Evolutionary conservation across 1,140 invertebrate species (phyloP), one percentile per base, ranked within the genome.

Genomic region (Anoplolepis gracilipes): DNA sequence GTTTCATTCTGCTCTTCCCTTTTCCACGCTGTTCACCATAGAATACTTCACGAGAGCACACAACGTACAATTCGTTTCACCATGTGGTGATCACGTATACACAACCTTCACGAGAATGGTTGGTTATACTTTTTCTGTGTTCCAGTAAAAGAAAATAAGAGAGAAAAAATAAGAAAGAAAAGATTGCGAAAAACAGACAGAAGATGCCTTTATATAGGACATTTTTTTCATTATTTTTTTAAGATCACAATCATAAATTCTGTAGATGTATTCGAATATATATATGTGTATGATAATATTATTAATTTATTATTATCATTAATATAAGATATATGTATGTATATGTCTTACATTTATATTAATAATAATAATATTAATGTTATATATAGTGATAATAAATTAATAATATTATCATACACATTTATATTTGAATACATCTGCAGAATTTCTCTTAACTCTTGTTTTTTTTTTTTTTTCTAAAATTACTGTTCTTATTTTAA

Each of bases 21-120:
- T 46, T 36, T 1, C n/a, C 16, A n/a, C n/a, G 11, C 61, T 7
- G 22, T 39, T 46, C 22, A 5, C 25, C 55, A 30, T 65, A 53
- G 19, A 22, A 36, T 28, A 57, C 42, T 78, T 28, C 30, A 11
- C 42, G 28, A 49, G 61, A 8, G 11, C 61, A 39, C 49, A 69
- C 30, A 8, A 55, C 13, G 36, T 16, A 16, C 42, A 78, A 76
- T 78, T 28, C 46, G 42, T 33, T 46, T 79, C 46, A 33, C 69
- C 77, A 79, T 46, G n/a, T 69, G 49, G 16, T 19, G 28, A 64
- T 69, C 62, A 79, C 64, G 77, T 49, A 79, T 33, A 79, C 30
- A 64, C 22, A 79, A 13, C 22, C 62, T 19, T 30, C 59, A 36
- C 25, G 42, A 36, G 25, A 53, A 55, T 64, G 22, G 16, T 67